Percentiles rank a stretch among this genome's conserved stretches.
These are phyloP conservation scores for Drosophila falleni DNA, from an alignment of 2,888 invertebrate genomes.

Conservation along the genomic window DNA sequence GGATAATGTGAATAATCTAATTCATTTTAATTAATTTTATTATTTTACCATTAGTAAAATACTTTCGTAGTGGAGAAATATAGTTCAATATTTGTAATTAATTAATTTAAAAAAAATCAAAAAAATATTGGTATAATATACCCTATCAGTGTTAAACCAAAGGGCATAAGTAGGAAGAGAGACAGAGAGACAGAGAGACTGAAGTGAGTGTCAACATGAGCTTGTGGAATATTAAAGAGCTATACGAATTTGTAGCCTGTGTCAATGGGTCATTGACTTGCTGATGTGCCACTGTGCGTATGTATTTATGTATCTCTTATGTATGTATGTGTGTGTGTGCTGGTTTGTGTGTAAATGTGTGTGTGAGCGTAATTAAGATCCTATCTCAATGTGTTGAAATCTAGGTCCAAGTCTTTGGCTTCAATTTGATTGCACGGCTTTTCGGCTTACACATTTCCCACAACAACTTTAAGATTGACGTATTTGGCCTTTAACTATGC, in stretches of 20 bases:
- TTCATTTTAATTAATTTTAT: no score
- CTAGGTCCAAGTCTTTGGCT: conserved; percentile 43
- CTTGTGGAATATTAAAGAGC: conserved; percentile 53
- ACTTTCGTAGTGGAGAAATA: no score
- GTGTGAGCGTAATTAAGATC: conserved; percentile 69
- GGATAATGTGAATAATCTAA: no score
- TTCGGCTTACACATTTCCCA: conserved; percentile 27
- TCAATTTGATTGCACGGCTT: conserved; percentile 19
- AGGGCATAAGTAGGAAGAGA: background rate
- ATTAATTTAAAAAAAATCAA: no score
- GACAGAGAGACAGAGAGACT: background rate
- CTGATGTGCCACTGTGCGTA: conserved; percentile 28
- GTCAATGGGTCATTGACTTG: conserved; percentile 51
- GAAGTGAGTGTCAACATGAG: conserved; percentile 37
- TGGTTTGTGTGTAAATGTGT: conserved; percentile 1
- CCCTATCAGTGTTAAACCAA: background rate
- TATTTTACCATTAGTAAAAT: no score
- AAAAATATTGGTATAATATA: background rate
- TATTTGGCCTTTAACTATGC: conserved; percentile 25
- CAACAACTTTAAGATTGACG: conserved; percentile 37
- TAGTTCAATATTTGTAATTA: no score
- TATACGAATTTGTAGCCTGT: conserved; percentile 37
- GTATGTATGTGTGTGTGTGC: background rate
- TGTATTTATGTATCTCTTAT: background rate
- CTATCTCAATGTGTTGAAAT: conserved; percentile 63